These are phyloP conservation scores for Dolichoris vasculosae DNA, from an alignment of 1,140 invertebrate species.

Conservation along the genomic window DNA sequence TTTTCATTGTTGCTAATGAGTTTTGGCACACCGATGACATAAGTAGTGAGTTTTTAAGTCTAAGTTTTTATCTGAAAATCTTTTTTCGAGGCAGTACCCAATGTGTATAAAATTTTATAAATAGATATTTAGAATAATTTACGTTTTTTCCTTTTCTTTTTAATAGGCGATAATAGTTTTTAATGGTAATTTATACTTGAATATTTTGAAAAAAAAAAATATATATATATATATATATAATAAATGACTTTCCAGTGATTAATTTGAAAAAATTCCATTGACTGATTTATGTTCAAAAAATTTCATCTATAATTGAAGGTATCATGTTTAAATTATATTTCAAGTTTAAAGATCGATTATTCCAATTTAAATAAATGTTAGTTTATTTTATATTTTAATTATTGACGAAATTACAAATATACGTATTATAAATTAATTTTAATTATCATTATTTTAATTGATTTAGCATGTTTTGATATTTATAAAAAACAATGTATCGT, in stretches of 20 bases:
- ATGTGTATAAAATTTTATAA: neutral
- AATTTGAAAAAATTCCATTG: neutral
- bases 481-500: neutral
- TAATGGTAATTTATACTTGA: slow-evolving; percentile 4
- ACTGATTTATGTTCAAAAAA: neutral
- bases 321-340: slow-evolving; percentile 8
- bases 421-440: neutral
- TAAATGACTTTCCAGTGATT: neutral
- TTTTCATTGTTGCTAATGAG: neutral
- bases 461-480: neutral
- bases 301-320: slow-evolving; percentile 2
- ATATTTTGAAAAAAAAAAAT: neutral
- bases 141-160: neutral
- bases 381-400: slow-evolving; percentile 11
- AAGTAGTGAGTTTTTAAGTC: neutral
- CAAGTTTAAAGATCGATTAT: neutral
- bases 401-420: neutral
- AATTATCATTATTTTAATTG: neutral
- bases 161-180: neutral
- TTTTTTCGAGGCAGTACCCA: neutral
- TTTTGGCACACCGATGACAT: neutral
- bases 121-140: neutral
- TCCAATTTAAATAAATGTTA: slow-evolving; percentile 14
- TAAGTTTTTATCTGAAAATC: neutral
- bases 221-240: slow-evolving; percentile 10